phyloP scores from a whole-genome alignment of 92 coral and sea anemone species.

The Parazoanthus atlanticus region DNA sequence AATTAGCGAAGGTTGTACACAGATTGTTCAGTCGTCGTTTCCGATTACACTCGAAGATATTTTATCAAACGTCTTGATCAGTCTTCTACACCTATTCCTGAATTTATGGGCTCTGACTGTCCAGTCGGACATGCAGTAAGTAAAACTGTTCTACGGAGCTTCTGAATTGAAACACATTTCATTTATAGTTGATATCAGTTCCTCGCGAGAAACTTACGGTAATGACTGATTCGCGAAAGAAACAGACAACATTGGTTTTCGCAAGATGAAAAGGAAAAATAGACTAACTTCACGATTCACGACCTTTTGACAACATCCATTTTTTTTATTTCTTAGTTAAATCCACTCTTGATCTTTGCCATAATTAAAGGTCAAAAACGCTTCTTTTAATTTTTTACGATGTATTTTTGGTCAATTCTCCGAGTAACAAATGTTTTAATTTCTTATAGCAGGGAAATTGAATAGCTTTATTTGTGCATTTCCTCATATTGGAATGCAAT shows the following conservation, averaged over 20 bases:
- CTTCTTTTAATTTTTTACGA: not conserved
- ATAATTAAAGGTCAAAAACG: not conserved
- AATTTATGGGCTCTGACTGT: not conserved
- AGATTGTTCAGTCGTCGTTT: not conserved
- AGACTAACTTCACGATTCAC: not conserved
- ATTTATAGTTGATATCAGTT: no score
- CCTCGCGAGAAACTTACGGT: no score
- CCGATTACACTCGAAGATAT: not conserved
- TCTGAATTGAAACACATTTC: not conserved
- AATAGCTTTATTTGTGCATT: constrained; percentile 4
- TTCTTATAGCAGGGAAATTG: constrained; percentile 7
- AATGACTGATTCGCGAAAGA: no score
- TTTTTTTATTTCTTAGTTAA: not conserved
- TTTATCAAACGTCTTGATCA: not conserved
- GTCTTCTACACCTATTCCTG: not conserved
- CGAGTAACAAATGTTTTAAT: not conserved
- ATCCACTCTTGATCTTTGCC: not conserved
- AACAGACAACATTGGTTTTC: no score
- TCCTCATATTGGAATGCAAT: constrained; percentile 18
- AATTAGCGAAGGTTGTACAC: not conserved
- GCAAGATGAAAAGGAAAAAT: not conserved
- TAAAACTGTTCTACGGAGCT: not conserved
- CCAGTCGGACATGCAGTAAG: not conserved
- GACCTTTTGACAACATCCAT: not conserved
- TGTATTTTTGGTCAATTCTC: not conserved